Evolutionary conservation across 2,888 invertebrate species (phyloP).

Genomic region (Aleiodes alternator): DNA sequence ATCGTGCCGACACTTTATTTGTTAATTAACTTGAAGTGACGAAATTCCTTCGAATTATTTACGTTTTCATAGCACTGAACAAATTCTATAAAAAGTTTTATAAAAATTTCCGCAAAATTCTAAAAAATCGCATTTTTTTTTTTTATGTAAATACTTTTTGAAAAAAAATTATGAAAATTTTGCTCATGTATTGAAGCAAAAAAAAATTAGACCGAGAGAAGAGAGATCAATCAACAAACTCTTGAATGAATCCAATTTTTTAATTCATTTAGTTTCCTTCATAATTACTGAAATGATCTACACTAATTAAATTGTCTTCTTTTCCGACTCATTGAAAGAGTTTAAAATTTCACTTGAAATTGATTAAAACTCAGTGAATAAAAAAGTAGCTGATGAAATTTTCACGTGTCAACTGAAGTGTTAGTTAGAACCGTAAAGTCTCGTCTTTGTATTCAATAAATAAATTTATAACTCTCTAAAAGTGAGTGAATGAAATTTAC

Average conservation of each 20-base stretch:
- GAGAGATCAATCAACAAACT: too few relatives aligned
- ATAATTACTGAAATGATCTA: constrained; percentile 11
- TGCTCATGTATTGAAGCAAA: too few relatives aligned
- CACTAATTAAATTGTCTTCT: constrained; percentile 20
- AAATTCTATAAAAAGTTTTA: too few relatives aligned
- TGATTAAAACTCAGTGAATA: constrained; percentile 23
- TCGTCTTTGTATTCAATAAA: constrained; percentile 9
- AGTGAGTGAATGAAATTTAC: constrained; percentile 19
- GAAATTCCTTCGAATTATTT: not conserved
- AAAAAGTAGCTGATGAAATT: constrained; percentile 25
- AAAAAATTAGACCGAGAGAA: too few relatives aligned
- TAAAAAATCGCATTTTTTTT: too few relatives aligned
- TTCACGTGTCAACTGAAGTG: constrained; percentile 27
- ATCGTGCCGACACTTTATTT: constrained; percentile 21
- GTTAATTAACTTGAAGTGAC: constrained; percentile 16
- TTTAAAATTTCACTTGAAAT: constrained; percentile 31
- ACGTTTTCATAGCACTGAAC: not conserved
- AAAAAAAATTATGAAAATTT: too few relatives aligned
- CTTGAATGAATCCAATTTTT: too few relatives aligned
- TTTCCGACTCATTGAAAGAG: constrained; percentile 13
- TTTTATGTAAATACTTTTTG: too few relatives aligned
- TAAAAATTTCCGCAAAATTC: too few relatives aligned
- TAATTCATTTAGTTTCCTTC: too few relatives aligned
- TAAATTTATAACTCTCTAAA: constrained; percentile 3
- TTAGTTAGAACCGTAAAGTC: constrained; percentile 27